Evolutionary conservation across 2,113 vertebrate species (phyloP).

Genomic region (Speoplatyrhinus poulsoni): DNA sequence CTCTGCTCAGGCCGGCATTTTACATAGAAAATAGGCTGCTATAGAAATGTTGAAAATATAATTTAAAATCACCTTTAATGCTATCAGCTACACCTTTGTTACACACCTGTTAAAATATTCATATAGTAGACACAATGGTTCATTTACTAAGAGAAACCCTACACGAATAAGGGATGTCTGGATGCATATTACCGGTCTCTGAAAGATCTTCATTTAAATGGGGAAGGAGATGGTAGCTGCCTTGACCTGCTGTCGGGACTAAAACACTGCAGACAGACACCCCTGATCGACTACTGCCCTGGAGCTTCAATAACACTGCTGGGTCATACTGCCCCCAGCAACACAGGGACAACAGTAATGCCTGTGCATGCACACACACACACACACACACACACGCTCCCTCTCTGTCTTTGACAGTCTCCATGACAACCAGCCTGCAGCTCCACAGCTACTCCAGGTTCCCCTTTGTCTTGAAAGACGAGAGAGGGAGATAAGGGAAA

Average conservation of each 20-base stretch:
- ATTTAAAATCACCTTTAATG: no score
- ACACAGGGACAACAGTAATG: slow-evolving; percentile 54
- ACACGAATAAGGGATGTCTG: no score
- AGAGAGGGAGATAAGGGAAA: slow-evolving; percentile 59
- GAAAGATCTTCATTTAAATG: no score
- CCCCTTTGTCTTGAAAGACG: slow-evolving; percentile 76
- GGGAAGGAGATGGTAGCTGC: no score
- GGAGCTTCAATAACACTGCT: slow-evolving; percentile 16
- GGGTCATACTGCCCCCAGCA: slow-evolving; percentile 53
- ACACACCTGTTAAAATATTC: no score
- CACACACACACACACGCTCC: slow-evolving; percentile 44
- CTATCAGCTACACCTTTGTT: no score
- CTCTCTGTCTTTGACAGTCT: slow-evolving; percentile 67
- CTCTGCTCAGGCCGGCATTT: no score
- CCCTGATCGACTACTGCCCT: slow-evolving; percentile 6
- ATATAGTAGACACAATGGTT: no score
- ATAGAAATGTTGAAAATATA: no score
- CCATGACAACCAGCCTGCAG: slow-evolving; percentile 80
- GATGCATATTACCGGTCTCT: no score
- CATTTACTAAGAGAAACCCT: no score
- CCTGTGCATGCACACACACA: slow-evolving; percentile 45
- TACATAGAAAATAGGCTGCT: no score
- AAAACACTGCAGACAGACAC: background rate
- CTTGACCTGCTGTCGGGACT: background rate
- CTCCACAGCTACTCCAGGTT: slow-evolving; percentile 63